Base-by-base conservation (phyloP, 2,113 vertebrate species). In the Equus przewalskii region DNA sequence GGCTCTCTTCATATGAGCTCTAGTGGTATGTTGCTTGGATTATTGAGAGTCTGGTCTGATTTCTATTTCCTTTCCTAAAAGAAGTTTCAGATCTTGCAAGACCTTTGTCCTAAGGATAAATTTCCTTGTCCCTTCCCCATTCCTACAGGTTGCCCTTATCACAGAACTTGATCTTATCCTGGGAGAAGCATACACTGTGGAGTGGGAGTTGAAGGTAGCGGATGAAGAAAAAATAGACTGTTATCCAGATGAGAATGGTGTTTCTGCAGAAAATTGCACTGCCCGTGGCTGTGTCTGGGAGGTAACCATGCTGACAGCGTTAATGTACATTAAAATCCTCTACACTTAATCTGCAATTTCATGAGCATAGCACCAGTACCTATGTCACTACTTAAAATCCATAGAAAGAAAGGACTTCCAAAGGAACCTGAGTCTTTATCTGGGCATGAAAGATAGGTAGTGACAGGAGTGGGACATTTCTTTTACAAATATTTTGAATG, bases 191-290 rank as follows among this genome's bases (percentile, higher is more conserved):
- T 98, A 98, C 33, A 96, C 87, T 0, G 79, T 98, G 65, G 96
- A 98, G 21, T 98, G 97, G 97, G 5, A 5, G 6, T 4, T 41
- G n/a, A 78, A 33, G 16, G 62, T 46, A 1, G 87, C 1, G 0
- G 94, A 98, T 8, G n/a, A 33, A 80, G 97, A 95, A 46, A 98
- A 92, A 73, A 98, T 98, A 70, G 96, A 98, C 94, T 98, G 98
- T 78, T 98, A 97, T 22, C 98, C 98, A 1, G 97, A 98, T 46
- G 51, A 94, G 41, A 21, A 36, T 1, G 97, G 95, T 1, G 65
- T 6, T 62, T 85, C 96, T 33, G 46, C 19, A 67, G 83, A 44
- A 11, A 98, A 92, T 60, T 98, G 98, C 6, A 0, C 0, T 10
- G 89, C 96, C 19, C 98, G 98, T 0, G 97, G 97, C 90, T 98